A percentile compares a stretch with the other conserved stretches of the same genome.
Evolutionary conservation across 2,888 invertebrate genomes (phyloP).

Genomic region (Encarsia formosa): DNA sequence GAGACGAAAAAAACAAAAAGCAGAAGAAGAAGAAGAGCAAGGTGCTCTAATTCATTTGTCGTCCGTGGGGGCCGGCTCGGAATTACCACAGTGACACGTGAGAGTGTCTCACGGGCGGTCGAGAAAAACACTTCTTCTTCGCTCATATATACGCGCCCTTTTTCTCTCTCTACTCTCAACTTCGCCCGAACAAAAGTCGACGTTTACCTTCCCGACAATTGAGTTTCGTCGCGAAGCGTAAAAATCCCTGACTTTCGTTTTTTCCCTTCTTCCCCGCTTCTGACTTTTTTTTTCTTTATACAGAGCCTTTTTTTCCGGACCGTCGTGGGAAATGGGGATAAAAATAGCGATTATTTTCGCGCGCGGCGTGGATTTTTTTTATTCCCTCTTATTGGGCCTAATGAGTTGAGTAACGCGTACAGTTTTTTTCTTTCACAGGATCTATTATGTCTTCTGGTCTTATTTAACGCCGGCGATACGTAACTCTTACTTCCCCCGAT

Average conservation of each 20-base stretch:
- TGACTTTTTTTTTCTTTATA: too few relatives aligned
- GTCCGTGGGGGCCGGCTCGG: slow-evolving; percentile 3
- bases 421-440: too few relatives aligned
- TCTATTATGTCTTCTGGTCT: too few relatives aligned
- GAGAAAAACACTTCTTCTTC: background rate
- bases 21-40: background rate
- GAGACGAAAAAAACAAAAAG: background rate
- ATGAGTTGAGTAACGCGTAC: too few relatives aligned
- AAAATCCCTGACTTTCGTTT: slow-evolving; percentile 12
- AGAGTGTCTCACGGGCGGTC: slow-evolving; percentile 30
- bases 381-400: too few relatives aligned
- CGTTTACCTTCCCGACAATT: slow-evolving; percentile 12
- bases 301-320: too few relatives aligned
- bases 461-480: too few relatives aligned
- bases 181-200: slow-evolving; percentile 6
- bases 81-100: slow-evolving; percentile 30
- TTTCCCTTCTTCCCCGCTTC: background rate
- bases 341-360: too few relatives aligned
- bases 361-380: too few relatives aligned
- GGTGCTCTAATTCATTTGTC: slow-evolving; percentile 8
- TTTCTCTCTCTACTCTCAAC: background rate
- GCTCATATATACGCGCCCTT: background rate
- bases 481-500: too few relatives aligned
- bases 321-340: too few relatives aligned
- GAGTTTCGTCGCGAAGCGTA: background rate